Evolutionary conservation across 2,797 vertebrate genomes (phyloP).

Genomic region (Megalops cyprinoides): DNA sequence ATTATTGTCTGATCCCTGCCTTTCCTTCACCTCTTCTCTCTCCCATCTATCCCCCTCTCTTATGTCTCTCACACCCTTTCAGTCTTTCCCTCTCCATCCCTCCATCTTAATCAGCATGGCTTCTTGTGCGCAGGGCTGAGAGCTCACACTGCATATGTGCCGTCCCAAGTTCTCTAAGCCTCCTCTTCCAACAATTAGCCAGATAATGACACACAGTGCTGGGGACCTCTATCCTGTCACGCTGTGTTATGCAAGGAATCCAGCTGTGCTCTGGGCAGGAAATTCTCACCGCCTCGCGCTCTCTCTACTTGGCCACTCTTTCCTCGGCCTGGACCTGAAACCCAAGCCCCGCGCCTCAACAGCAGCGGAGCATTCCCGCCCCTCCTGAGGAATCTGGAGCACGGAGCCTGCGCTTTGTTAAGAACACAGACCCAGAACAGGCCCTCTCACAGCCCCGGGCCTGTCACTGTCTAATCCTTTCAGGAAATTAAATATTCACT

Average conservation of each 20-base stretch:
- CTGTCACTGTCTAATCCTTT: constrained; percentile 61
- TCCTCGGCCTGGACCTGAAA: not conserved
- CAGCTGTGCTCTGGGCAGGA: constrained; percentile 47
- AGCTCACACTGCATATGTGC: not conserved
- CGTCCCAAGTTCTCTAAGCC: constrained; percentile 30
- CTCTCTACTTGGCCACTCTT: not conserved
- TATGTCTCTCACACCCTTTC: constrained; percentile 42
- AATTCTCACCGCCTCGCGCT: accelerated
- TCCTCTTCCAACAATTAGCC: constrained; percentile 26
- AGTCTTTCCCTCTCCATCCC: constrained; percentile 42
- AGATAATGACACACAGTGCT: constrained; percentile 31
- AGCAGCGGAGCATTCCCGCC: not conserved
- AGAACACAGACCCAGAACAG: constrained; percentile 39
- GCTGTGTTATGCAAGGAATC: constrained; percentile 25
- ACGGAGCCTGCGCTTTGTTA: constrained; percentile 34
- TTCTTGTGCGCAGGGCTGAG: not conserved
- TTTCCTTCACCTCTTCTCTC: constrained; percentile 37
- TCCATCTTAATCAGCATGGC: not conserved
- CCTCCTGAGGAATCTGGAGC: constrained; percentile 40
- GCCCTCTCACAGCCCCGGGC: constrained; percentile 30
- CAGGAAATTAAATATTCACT: constrained; percentile 63
- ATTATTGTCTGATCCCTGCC: constrained; percentile 35
- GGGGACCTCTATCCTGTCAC: constrained; percentile 20
- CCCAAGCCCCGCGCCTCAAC: constrained; percentile 18
- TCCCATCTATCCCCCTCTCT: constrained; percentile 37